These are phyloP conservation scores for Nephrotoma appendiculata DNA, from an alignment of 2,888 invertebrate species.

Conservation along the genomic window DNA sequence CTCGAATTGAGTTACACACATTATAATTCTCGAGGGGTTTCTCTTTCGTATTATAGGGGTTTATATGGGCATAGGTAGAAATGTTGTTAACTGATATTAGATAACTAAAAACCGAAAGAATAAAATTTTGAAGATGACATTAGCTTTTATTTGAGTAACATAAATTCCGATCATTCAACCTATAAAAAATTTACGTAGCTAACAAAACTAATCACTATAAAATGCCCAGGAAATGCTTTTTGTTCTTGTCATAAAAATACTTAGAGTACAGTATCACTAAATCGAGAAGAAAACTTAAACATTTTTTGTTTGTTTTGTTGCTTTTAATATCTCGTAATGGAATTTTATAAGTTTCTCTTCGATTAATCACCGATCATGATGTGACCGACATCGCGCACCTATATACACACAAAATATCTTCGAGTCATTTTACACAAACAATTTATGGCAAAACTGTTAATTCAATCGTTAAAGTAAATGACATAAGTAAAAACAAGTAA, in stretches of 20 bases:
- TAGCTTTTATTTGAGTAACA: not conserved
- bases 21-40: not conserved
- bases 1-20: not conserved
- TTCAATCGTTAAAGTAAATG: not conserved
- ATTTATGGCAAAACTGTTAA: not conserved
- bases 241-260: not conserved
- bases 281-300: not conserved
- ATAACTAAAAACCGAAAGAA: not conserved
- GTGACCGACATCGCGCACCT: not conserved
- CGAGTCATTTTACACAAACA: not conserved
- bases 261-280: not conserved
- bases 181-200: not conserved
- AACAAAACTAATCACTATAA: not conserved
- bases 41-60: not conserved
- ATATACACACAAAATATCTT: not conserved
- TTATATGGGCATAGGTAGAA: not conserved
- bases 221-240: not conserved
- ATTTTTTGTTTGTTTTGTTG: not conserved
- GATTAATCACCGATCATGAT: not conserved
- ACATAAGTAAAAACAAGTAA: not conserved
- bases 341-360: not conserved
- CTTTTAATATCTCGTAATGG: not conserved
- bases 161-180: not conserved
- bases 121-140: not conserved
- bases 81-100: not conserved